Evolutionary conservation across 2,888 invertebrate genomes (phyloP).

Genomic region (Elegia similella): DNA sequence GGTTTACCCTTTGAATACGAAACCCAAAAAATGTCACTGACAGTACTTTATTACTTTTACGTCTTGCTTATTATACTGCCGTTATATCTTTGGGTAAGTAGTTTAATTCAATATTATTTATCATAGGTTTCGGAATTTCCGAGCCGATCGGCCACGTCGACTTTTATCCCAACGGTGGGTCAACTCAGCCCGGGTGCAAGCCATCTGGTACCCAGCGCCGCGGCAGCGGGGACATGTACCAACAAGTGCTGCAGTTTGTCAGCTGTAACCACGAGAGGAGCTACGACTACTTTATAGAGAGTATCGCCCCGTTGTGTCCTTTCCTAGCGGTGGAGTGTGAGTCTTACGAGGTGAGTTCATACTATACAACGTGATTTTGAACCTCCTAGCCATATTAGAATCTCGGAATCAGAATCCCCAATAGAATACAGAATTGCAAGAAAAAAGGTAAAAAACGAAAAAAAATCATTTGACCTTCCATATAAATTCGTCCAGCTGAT

Average conservation of each 20-base stretch:
- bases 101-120: constrained; percentile 5
- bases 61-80: too few species aligned
- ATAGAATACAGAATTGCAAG: too few species aligned
- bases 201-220: constrained; percentile 37
- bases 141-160: constrained; percentile 94
- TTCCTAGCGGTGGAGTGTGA: constrained; percentile 90
- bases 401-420: too few species aligned
- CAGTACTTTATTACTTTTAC: too few species aligned
- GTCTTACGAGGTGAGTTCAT: constrained; percentile 85
- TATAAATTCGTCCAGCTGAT: too few species aligned
- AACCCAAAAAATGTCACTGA: too few species aligned
- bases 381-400: too few species aligned
- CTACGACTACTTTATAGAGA: constrained; percentile 91
- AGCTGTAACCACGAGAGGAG: constrained; percentile 95
- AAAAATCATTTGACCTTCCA: too few species aligned
- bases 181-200: constrained; percentile 82
- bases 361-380: too few species aligned
- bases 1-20: too few species aligned
- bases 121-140: constrained; percentile 87
- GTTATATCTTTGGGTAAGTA: too few species aligned
- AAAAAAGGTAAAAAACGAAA: too few species aligned
- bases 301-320: constrained; percentile 88
- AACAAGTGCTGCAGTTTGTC: constrained; percentile 83
- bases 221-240: constrained; percentile 51
- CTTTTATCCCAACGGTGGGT: constrained; percentile 95